Base-by-base conservation (phyloP, 1,140 invertebrate genomes). In the Ceratina japonica region DNA sequence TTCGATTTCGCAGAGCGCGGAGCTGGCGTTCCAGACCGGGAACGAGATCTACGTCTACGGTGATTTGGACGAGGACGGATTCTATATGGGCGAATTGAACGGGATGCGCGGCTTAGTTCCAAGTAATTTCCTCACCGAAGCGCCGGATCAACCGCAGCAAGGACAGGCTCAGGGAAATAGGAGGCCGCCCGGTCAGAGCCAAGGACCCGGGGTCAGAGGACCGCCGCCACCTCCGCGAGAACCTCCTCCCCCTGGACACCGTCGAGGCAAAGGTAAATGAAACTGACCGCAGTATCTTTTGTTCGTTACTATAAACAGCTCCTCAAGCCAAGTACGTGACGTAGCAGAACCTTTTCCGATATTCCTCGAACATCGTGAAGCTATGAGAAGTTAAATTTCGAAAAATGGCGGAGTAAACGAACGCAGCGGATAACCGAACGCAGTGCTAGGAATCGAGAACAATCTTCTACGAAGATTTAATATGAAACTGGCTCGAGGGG, bases 51-150 rank as follows among this genome's bases (percentile, higher is more conserved):
- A 97, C 87, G 97, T 99, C 7, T 98, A 97, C 90, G 98, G 98
- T 22, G 97, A 98, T 44, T 98, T 99, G 97, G 98, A 99, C 91
- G 98, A 98, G 90, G 98, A 99, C 90, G 98, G 98, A 61, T 99
- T 99, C 93, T 99, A 96, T 91, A 97, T 98, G 95, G 98, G 98
- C 24, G 97, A 98, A 91, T 94, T 98, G 37, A 96, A 98, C 81
- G 98, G 97, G 10, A 94, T 97, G 1, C 94, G 97, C 44, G 98
- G 98, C 37, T 93, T 99, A 61, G 98, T 99, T 66, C 98, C 98
- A 27, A 98, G 97, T 82, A 99, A 99, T 91, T 99, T 99, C 93
- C 94, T 99, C 65, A 95, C 97, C 4, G 97, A 98, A 85, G 96
- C 97, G 20, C 96, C 96, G 37, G 95, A 95, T 77, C 95, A 96